These are phyloP conservation scores for Elegia similella DNA, from an alignment of 2,888 invertebrate genomes.

Conservation along the genomic window DNA sequence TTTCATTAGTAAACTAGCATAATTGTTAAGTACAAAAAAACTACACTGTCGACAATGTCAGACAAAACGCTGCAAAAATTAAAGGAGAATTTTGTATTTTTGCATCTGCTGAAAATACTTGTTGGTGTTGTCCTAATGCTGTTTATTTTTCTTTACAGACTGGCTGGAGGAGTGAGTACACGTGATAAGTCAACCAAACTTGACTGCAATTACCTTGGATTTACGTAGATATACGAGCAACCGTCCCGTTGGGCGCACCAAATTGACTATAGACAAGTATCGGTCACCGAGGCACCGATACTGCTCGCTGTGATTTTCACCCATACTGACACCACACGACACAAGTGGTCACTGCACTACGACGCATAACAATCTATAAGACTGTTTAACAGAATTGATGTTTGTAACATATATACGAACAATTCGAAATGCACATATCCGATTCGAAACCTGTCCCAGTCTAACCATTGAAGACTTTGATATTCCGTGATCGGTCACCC, in stretches of 20 bases:
- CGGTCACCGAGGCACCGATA: constrained; percentile 39
- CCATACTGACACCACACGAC: constrained; percentile 23
- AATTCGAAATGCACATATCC: constrained; percentile 62
- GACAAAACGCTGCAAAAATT: no score
- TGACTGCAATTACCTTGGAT: constrained; percentile 47
- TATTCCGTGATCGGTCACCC: constrained; percentile 68
- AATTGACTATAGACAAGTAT: constrained; percentile 40
- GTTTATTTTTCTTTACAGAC: constrained; percentile 84
- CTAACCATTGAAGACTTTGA: constrained; percentile 59
- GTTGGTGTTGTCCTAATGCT: constrained; percentile 13
- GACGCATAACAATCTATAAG: constrained; percentile 61
- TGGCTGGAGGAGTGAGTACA: constrained; percentile 95
- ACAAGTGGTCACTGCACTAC: constrained; percentile 25
- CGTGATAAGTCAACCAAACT: constrained; percentile 87
- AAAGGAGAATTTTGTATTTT: no score
- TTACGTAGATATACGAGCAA: constrained; percentile 39
- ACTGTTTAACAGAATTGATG: constrained; percentile 78
- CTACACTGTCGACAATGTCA: no score
- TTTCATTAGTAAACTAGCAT: no score
- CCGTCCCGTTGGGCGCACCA: constrained; percentile 37
- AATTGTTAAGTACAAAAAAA: no score
- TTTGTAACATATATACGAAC: constrained; percentile 46
- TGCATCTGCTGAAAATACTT: not conserved
- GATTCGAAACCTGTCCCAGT: constrained; percentile 48
- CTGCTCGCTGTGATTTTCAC: constrained; percentile 62